Evolutionary conservation across 2,113 vertebrate genomes (phyloP).

Genomic region (Xerus inauris): DNA sequence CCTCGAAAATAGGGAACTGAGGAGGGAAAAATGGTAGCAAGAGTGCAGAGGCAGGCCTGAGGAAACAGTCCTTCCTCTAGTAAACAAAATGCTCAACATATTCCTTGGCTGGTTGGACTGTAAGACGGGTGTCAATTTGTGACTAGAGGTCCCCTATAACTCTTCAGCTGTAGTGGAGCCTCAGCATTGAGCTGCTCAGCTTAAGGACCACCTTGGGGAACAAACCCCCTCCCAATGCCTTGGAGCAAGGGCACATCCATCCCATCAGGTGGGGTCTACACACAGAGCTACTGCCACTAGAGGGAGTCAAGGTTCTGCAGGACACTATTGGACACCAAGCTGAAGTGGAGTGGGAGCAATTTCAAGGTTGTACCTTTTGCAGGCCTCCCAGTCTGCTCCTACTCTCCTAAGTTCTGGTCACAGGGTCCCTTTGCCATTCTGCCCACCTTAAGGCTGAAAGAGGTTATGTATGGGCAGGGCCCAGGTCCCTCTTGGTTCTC

Average conservation of each 20-base stretch:
- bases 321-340: not conserved
- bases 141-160: not conserved
- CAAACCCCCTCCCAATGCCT: not conserved
- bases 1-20: not conserved
- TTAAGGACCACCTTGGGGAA: not conserved
- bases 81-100: not conserved
- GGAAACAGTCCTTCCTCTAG: not conserved
- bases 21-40: not conserved
- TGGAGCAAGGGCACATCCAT: no score
- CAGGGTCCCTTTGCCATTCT: not conserved
- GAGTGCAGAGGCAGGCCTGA: not conserved
- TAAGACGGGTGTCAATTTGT: accelerated
- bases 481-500: not conserved
- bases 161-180: not conserved
- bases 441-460: not conserved
- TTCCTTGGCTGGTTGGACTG: not conserved
- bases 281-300: constrained; percentile 56
- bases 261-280: not conserved
- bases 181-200: not conserved
- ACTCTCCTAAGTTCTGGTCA: not conserved
- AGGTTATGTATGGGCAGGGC: not conserved
- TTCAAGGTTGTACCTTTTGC: constrained; percentile 1
- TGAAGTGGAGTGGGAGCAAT: not conserved
- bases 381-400: not conserved
- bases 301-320: constrained; percentile 44